Evolutionary conservation across 2,888 invertebrate genomes (phyloP).

Genomic region (Oscheius sp.): DNA sequence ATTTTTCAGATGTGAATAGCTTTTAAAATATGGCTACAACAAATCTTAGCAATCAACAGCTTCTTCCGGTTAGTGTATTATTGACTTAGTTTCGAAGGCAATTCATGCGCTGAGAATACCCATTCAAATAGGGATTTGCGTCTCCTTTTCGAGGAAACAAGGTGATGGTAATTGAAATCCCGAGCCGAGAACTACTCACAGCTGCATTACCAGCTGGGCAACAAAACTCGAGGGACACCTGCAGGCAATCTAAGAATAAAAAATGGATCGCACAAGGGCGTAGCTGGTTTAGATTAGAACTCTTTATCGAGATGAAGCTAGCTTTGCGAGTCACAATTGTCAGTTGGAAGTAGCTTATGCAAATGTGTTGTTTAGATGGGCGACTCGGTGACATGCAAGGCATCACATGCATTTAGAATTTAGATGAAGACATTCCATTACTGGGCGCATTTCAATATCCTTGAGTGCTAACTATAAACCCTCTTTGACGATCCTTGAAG

Average conservation of each 20-base stretch:
- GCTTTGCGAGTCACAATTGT: background rate
- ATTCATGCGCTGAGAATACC: background rate
- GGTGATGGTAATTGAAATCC: constrained; percentile 16
- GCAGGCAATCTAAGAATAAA: too few relatives aligned
- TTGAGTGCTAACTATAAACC: background rate
- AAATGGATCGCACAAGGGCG: too few relatives aligned
- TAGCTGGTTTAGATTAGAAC: too few relatives aligned
- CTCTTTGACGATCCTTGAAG: background rate
- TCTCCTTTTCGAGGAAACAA: constrained; percentile 3
- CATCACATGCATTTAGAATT: constrained; percentile 30
- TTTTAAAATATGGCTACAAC: background rate
- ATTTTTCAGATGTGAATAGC: background rate
- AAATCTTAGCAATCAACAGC: constrained; percentile 16
- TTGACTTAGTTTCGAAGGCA: background rate
- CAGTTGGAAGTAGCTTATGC: constrained; percentile 14
- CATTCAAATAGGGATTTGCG: constrained; percentile 6
- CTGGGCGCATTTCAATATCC: constrained; percentile 24
- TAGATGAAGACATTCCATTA: constrained; percentile 31
- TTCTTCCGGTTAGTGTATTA: constrained; percentile 19
- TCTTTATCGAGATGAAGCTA: too few relatives aligned
- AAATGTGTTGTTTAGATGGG: constrained; percentile 9
- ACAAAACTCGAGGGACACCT: too few relatives aligned
- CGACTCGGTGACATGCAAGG: constrained; percentile 22
- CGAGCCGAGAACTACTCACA: background rate
- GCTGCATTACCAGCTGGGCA: too few relatives aligned